Evolutionary conservation across 2,888 invertebrate genomes (phyloP), one percentile per base, ranked within the genome.

Genomic region (Digitonthophagus gazella): DNA sequence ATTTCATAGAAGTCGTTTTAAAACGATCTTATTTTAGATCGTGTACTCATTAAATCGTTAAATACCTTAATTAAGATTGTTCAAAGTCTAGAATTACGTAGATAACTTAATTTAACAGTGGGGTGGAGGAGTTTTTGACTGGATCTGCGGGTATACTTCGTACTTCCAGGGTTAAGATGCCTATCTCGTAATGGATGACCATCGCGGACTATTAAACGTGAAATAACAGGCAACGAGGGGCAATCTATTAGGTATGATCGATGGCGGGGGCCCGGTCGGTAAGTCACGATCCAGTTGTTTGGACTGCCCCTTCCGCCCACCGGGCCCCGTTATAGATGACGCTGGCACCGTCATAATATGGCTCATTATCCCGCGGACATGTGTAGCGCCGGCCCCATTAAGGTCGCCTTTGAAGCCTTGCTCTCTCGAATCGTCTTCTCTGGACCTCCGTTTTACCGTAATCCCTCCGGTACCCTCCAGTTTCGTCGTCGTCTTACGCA

Each of bases 271-370:
- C 11, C 44, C 67, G 44, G 61, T 67, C 67, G 67, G 67, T 67
- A 67, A 67, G 67, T 67, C 67, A 67, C 67, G 67, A 67, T 67
- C 67, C 58, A 67, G 61, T 67, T 67, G 67, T 61, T 67, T 65
- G 55, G 54, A 65, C 67, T 22, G 61, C 67, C 54, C 61, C 18
- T 61, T 67, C 67, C 67, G 67, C 67, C 67, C 54, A 67, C 67
- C 58, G 61, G 61, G 28, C 19, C 61, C 28, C 15, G 28, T 65
- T 66, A 66, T 66, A 66, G 57, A 66, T 66, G 58, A 57, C 66
- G 28, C 56, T 58, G 58, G 66, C 66, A 58, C 66, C 57, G 57
- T 66, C 66, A 66, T 66, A 66, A 66, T 66, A 66, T 57, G 20
- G 6, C 66, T 66, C 66, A 66, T 66, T 66, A 66, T 66, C 66